Conservation (phyloP, 2,888 invertebrate species). For the Pristionchus japonicus region DNA sequence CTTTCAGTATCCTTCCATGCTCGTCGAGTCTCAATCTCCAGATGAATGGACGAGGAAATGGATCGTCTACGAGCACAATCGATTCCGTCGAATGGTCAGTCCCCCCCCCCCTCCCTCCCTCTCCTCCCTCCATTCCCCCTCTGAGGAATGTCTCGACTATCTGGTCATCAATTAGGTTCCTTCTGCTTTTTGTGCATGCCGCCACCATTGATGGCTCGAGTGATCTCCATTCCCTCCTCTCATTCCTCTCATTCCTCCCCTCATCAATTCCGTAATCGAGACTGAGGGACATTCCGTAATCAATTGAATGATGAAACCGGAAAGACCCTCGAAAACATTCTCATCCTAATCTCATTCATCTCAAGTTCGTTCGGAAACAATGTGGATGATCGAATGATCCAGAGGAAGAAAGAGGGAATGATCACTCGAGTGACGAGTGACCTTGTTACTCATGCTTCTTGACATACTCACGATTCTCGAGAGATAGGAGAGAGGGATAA, state of each 20-base stretch:
- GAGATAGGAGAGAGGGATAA: constrained; percentile 22
- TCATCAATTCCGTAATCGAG: not conserved
- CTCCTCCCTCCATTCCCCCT: not conserved
- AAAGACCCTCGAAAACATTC: constrained; percentile 23
- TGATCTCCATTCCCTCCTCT: not conserved
- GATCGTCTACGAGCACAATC: constrained; percentile 73
- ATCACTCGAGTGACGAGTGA: not conserved
- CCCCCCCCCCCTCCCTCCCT: not conserved
- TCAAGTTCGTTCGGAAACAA: not conserved
- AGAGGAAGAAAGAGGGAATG: not conserved
- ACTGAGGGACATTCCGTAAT: constrained; percentile 29
- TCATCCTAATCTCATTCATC: constrained; percentile 4
- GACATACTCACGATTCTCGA: not conserved
- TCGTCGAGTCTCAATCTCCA: constrained; percentile 67
- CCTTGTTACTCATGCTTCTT: not conserved
- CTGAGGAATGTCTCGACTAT: not conserved
- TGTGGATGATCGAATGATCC: constrained; percentile 5
- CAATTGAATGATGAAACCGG: constrained; percentile 36
- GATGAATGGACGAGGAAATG: constrained; percentile 69
- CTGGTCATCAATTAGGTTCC: constrained; percentile 12
- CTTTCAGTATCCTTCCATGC: constrained; percentile 49
- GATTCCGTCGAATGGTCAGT: constrained; percentile 71
- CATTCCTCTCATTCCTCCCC: not conserved
- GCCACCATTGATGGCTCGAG: not conserved
- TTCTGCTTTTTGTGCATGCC: not conserved